A percentile compares a stretch with the other conserved stretches of the same genome.
phyloP scores from a whole-genome alignment of 1,140 invertebrate species.

The Palaemon carinicauda region DNA sequence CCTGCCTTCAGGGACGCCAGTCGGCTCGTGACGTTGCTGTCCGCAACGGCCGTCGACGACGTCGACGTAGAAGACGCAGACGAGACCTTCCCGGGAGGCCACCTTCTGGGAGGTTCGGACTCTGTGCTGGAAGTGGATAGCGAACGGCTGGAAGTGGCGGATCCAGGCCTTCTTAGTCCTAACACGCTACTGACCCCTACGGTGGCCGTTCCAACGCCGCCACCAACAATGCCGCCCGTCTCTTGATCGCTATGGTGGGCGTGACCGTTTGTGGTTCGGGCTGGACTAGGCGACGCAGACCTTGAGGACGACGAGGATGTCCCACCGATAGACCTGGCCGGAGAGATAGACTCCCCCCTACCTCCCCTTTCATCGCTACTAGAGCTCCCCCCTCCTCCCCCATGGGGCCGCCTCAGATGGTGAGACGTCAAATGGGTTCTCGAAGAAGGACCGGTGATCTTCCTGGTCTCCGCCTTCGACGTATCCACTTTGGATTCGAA shows the following conservation, averaged over 20 bases:
- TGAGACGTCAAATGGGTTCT: not conserved
- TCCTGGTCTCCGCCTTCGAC: not conserved
- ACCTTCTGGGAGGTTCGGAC: slow-evolving; percentile 26
- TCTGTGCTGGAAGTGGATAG: slow-evolving; percentile 42
- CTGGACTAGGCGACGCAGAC: slow-evolving; percentile 29
- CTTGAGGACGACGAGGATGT: slow-evolving; percentile 24
- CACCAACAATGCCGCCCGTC: not conserved
- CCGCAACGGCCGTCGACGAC: not conserved
- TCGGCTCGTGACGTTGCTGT: too few species aligned
- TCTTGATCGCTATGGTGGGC: slow-evolving; percentile 8
- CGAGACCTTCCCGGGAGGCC: not conserved
- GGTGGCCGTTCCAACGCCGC: not conserved
- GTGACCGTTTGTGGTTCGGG: slow-evolving; percentile 30
- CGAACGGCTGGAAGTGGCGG: slow-evolving; percentile 6
- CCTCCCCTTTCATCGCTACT: not conserved
- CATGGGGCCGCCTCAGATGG: not conserved
- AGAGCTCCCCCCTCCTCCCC: not conserved
- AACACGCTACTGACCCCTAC: not conserved
- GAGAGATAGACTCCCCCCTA: slow-evolving; percentile 28
- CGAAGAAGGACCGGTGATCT: not conserved
- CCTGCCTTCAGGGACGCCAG: too few species aligned
- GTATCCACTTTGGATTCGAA: not conserved
- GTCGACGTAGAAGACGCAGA: not conserved
- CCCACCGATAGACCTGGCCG: slow-evolving; percentile 2
- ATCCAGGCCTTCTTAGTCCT: slow-evolving; percentile 3